Conservation (phyloP, 2,888 invertebrate species). For the Macrosoma leucophasiata region DNA sequence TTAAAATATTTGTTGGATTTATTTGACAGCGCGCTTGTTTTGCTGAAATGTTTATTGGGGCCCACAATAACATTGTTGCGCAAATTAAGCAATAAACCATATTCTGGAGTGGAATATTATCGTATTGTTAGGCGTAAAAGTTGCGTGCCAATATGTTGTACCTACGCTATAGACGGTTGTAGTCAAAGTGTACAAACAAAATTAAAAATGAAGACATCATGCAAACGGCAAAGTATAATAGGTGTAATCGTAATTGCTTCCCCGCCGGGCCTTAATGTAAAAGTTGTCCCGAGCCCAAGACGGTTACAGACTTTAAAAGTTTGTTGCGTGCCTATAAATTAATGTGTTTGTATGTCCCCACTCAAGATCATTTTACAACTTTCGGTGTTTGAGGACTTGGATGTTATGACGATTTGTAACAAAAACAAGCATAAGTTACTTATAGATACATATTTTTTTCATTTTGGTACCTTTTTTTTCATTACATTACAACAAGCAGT, state of each 20-base stretch:
- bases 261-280: conserved; percentile 59
- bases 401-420: conserved; percentile 20
- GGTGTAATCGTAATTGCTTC: conserved; percentile 58
- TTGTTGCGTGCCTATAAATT: conserved; percentile 66
- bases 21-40: conserved; percentile 64
- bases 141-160: too few species aligned
- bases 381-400: conserved; percentile 25
- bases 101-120: neutral
- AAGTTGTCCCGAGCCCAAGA: conserved; percentile 49
- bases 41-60: conserved; percentile 62
- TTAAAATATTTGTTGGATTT: conserved; percentile 72
- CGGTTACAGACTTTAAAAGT: conserved; percentile 56
- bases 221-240: conserved; percentile 41
- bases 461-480: too few species aligned
- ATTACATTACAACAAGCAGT: too few species aligned
- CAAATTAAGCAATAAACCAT: conserved; percentile 43
- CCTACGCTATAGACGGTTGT: conserved; percentile 14
- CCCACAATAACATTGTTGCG: conserved; percentile 57
- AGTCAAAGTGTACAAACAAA: conserved; percentile 30
- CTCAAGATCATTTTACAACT: conserved; percentile 42
- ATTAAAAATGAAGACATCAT: conserved; percentile 34
- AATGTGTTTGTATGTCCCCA: conserved; percentile 63
- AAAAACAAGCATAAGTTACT: neutral
- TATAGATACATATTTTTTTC: too few species aligned
- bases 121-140: too few species aligned